A percentile compares a stretch with the other conserved stretches of the same genome.
Conservation (phyloP, 2,797 vertebrate species). For the Huso huso region DNA sequence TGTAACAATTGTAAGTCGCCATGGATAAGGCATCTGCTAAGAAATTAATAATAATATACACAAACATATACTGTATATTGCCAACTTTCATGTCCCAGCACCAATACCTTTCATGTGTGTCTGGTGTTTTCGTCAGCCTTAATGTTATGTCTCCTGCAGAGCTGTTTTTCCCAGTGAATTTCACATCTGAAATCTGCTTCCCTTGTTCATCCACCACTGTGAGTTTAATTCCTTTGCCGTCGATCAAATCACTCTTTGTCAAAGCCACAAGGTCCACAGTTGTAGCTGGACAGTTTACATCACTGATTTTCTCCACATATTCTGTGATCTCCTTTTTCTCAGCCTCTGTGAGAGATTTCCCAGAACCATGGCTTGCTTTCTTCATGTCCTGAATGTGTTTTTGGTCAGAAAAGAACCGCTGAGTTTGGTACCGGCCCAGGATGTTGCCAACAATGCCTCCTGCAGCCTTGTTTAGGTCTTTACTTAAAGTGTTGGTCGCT, state of each 20-base stretch:
- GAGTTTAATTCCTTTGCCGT: constrained; percentile 26
- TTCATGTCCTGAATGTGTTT: constrained; percentile 14
- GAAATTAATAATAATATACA: no score
- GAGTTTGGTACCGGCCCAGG: constrained; percentile 14
- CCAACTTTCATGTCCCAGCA: no score
- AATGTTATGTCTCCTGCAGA: constrained; percentile 19
- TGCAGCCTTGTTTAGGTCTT: not conserved
- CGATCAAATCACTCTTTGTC: constrained; percentile 21
- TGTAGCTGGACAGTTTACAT: constrained; percentile 2
- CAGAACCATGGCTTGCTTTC: not conserved
- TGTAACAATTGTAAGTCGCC: no score
- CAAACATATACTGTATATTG: no score
- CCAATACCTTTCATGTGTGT: not conserved
- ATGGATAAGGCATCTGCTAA: no score
- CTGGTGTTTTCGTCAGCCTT: constrained; percentile 18
- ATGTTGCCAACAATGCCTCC: constrained; percentile 8
- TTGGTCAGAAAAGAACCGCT: constrained; percentile 19
- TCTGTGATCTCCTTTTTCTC: constrained; percentile 9
- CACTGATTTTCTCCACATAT: constrained; percentile 16
- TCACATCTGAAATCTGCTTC: constrained; percentile 19
- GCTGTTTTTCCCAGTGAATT: constrained; percentile 15
- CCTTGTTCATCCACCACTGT: constrained; percentile 15
- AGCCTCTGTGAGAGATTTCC: not conserved
- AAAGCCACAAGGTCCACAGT: constrained; percentile 20
- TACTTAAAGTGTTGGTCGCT: not conserved